Conservation (phyloP, 2,888 invertebrate genomes). For the Liposcelis brunnea region DNA sequence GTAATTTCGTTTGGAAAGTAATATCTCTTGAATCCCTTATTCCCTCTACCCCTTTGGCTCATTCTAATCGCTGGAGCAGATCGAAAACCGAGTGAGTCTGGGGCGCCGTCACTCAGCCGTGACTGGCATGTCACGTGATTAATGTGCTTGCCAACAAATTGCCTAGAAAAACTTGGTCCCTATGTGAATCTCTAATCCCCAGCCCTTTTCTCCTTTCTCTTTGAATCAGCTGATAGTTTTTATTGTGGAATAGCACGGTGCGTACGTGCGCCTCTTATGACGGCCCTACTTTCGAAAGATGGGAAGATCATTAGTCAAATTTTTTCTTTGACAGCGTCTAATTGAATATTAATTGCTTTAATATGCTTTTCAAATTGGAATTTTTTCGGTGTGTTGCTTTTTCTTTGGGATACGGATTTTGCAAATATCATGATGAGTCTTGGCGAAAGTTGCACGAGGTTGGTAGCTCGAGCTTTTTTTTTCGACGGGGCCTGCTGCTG, state of each 20-base stretch:
- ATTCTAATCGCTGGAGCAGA: conserved; percentile 4
- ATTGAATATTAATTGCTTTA: conserved; percentile 6
- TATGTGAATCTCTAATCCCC: conserved; percentile 4
- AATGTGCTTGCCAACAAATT: conserved; percentile 21
- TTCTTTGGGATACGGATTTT: too few relatives aligned
- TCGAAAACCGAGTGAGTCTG: background rate
- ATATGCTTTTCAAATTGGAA: too few relatives aligned
- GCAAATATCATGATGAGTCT: too few relatives aligned
- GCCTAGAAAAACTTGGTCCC: conserved; percentile 20
- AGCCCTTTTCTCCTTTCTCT: background rate
- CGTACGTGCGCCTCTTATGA: too few relatives aligned
- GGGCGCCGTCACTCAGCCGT: conserved; percentile 6
- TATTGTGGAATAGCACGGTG: too few relatives aligned
- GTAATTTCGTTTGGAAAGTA: too few relatives aligned
- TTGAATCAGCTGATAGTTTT: background rate
- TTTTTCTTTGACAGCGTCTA: background rate
- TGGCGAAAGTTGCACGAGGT: too few relatives aligned
- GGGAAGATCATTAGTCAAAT: too few relatives aligned
- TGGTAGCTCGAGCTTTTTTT: too few relatives aligned
- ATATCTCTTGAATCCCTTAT: background rate
- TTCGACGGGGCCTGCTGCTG: too few relatives aligned
- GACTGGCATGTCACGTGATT: conserved; percentile 17
- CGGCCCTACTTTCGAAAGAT: too few relatives aligned
- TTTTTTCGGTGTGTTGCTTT: too few relatives aligned
- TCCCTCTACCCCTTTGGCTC: conserved; percentile 6